phyloP scores from a whole-genome alignment of 2,113 vertebrate genomes.

The Corvus cornix region DNA sequence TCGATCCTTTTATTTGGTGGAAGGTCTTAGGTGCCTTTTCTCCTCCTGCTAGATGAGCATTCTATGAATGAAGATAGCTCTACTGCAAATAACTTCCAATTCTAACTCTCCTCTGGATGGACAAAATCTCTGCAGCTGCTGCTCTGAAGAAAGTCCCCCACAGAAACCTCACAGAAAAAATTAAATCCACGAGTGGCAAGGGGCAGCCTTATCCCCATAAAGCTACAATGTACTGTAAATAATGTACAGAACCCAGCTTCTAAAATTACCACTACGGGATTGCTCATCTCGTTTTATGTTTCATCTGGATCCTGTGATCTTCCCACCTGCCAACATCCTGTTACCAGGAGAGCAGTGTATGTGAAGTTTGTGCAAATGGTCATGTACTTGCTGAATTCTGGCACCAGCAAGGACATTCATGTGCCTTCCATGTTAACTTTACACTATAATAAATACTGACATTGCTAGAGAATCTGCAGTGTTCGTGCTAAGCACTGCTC shows the following conservation, averaged over 20 bases:
- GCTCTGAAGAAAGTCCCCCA: background rate
- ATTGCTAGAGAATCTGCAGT: background rate
- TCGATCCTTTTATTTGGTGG: background rate
- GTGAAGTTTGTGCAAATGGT: constrained; percentile 38
- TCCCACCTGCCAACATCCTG: constrained; percentile 62
- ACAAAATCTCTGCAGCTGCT: background rate
- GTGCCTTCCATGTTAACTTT: constrained; percentile 9
- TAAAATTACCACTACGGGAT: constrained; percentile 50
- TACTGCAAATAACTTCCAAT: background rate
- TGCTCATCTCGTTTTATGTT: constrained; percentile 26
- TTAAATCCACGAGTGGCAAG: background rate
- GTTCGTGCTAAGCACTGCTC: background rate
- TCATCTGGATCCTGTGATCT: constrained; percentile 58
- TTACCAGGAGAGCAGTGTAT: constrained; percentile 15
- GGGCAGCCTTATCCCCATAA: background rate
- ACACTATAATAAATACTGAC: background rate
- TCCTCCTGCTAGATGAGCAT: fast-evolving
- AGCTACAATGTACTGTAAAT: constrained; percentile 52
- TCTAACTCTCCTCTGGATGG: background rate
- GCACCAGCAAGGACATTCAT: background rate
- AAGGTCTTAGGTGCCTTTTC: background rate
- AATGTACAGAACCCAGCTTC: constrained; percentile 54
- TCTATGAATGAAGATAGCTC: background rate
- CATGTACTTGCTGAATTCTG: constrained; percentile 40
- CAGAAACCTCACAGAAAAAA: background rate